A percentile compares a stretch with the other conserved stretches of the same genome.
Evolutionary conservation across 2,113 vertebrate genomes (phyloP).

Genomic region (Phoxinus phoxinus): DNA sequence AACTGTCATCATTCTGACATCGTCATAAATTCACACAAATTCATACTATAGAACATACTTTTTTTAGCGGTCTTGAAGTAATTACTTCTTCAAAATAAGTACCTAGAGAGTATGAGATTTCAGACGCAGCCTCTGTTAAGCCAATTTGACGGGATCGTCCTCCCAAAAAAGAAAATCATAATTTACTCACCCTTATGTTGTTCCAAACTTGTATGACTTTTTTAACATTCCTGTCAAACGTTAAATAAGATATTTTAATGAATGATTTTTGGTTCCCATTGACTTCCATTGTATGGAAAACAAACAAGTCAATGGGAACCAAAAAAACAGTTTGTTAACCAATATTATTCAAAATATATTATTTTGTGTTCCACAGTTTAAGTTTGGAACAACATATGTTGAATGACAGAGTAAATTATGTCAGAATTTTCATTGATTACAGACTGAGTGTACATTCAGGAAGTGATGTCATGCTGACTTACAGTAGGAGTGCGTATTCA

Average conservation of each 20-base stretch:
- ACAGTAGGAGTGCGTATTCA: background rate
- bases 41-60: too few species aligned
- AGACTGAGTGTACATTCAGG: background rate
- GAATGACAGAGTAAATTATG: background rate
- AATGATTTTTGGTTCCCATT: too few species aligned
- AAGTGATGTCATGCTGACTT: conserved; percentile 5
- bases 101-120: too few species aligned
- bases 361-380: background rate
- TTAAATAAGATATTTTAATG: background rate
- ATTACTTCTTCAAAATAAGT: too few species aligned
- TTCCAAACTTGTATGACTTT: background rate
- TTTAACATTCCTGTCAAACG: background rate
- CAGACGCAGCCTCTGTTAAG: too few species aligned
- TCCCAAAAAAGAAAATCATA: too few species aligned
- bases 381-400: background rate
- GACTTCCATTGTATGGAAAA: background rate
- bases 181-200: background rate
- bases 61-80: too few species aligned
- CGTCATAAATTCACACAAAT: too few species aligned
- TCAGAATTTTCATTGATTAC: background rate
- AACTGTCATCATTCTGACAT: too few species aligned
- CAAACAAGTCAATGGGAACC: background rate
- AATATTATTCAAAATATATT: background rate
- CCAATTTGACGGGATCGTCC: too few species aligned
- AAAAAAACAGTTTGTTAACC: background rate